Evolutionary conservation across 2,113 vertebrate genomes (phyloP), one percentile per base, ranked within the genome.

Genomic region (Struthidea cinerea): DNA sequence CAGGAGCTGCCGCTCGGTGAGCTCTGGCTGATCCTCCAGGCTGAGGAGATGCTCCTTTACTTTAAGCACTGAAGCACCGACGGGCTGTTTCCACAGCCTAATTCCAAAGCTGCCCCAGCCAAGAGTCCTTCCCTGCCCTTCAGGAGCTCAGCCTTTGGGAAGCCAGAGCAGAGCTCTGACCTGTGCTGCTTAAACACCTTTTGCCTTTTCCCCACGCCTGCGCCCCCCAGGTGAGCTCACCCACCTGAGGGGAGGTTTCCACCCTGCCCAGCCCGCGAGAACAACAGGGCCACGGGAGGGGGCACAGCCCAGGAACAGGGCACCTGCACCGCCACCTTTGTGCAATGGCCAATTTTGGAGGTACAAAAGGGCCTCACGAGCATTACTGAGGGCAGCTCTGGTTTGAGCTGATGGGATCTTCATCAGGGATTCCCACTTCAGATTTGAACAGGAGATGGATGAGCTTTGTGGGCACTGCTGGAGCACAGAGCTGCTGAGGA

Each of bases 311-410:
- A 24, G 67, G 7, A 16, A 23, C 9, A 33, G 52, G 42, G n/a
- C 44, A 11, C 0, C 0, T 0, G 7, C 49, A 6, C 53, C 6
- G 0, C 7, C 7, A 2, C 35, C 73, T 46, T 35, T 6, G 37
- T 18, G 46, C 46, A 8, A 3, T 5, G 8, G 2, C 30, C 4
- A 0, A 1, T 16, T 37, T 4, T 23, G 19, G 30, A 27, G 26
- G 14, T 10, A 17, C 4, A 3, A 20, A 37, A 70, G 35, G 27
- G 21, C 7, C 20, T 21, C 4, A 0, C 28, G 24, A 12, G 13
- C 41, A 3, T 13, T 23, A 3, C 37, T 21, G 39, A 42, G 55
- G 17, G 23, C 27, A 59, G 44, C 55, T 74, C 55, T 16, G 37
- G 19, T 59, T 16, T 28, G 32, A 52, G 44, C 44, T 24, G 49